Evolutionary conservation across 2,888 invertebrate genomes (phyloP).

Genomic region (Cerastoderma edule): DNA sequence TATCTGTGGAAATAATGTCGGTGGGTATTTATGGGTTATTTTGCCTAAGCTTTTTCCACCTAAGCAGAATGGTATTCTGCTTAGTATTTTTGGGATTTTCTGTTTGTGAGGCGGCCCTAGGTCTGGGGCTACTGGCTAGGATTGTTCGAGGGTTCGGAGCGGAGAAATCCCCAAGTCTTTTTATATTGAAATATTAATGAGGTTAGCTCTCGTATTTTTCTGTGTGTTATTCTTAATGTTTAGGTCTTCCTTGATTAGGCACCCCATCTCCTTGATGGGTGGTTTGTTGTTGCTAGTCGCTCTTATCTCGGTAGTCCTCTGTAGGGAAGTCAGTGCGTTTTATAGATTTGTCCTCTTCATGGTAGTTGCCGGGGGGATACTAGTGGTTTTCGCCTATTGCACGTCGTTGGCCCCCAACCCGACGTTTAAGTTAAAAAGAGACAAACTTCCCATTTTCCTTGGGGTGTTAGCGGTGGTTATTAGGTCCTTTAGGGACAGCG

Average conservation of each 20-base stretch:
- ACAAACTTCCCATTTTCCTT: no score
- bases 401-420: neutral
- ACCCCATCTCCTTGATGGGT: neutral
- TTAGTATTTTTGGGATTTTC: neutral
- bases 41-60: no score
- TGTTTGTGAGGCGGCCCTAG: neutral
- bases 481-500: neutral
- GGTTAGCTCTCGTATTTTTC: no score
- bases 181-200: neutral
- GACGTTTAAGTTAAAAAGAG: neutral
- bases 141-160: neutral
- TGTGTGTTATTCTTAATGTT: no score
- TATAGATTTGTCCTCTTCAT: neutral
- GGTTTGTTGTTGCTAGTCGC: neutral
- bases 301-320: neutral
- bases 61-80: neutral
- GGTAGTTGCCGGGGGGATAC: neutral
- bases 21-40: no score
- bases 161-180: neutral
- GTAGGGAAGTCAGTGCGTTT: neutral
- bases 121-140: neutral
- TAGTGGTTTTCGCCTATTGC: conserved; percentile 6
- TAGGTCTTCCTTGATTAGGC: no score
- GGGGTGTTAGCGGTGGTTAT: neutral
- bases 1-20: neutral